A percentile compares a stretch with the other conserved stretches of the same genome.
phyloP scores from a whole-genome alignment of 2,888 invertebrate genomes.

The Nesidiocoris tenuis region DNA sequence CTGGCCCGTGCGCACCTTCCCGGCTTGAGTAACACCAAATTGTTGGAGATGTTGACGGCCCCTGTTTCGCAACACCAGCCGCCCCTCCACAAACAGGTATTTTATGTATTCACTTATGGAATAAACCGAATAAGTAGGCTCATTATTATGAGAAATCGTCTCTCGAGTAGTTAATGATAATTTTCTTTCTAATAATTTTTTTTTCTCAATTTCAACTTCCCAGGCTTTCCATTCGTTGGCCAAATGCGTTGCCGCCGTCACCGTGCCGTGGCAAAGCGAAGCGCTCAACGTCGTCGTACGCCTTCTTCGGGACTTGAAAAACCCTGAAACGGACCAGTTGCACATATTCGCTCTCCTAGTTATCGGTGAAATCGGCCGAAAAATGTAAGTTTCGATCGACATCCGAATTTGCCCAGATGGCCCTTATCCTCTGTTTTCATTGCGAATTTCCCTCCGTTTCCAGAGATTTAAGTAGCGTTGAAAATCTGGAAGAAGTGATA shows the following conservation, averaged over 20 bases:
- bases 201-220: background rate
- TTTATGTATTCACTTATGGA: too few relatives aligned
- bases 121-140: too few relatives aligned
- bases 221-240: constrained; percentile 92
- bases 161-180: too few relatives aligned
- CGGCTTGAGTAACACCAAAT: constrained; percentile 75
- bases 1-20: constrained; percentile 79
- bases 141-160: too few relatives aligned
- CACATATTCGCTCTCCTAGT: constrained; percentile 91
- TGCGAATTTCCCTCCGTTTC: constrained; percentile 48
- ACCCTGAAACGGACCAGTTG: constrained; percentile 68
- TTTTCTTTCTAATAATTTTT: too few relatives aligned
- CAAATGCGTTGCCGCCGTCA: constrained; percentile 92
- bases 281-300: constrained; percentile 67
- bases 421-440: background rate
- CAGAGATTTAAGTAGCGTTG: constrained; percentile 68
- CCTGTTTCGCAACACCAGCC: constrained; percentile 61
- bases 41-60: constrained; percentile 73
- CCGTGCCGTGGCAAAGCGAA: constrained; percentile 73
- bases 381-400: constrained; percentile 66
- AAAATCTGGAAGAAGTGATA: constrained; percentile 68
- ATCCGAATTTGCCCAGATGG: background rate
- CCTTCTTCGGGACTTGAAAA: constrained; percentile 57
- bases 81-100: constrained; percentile 61
- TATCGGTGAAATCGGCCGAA: constrained; percentile 94